Base-by-base conservation (phyloP, 2,888 invertebrate genomes). In the Tenthredo amoena region DNA sequence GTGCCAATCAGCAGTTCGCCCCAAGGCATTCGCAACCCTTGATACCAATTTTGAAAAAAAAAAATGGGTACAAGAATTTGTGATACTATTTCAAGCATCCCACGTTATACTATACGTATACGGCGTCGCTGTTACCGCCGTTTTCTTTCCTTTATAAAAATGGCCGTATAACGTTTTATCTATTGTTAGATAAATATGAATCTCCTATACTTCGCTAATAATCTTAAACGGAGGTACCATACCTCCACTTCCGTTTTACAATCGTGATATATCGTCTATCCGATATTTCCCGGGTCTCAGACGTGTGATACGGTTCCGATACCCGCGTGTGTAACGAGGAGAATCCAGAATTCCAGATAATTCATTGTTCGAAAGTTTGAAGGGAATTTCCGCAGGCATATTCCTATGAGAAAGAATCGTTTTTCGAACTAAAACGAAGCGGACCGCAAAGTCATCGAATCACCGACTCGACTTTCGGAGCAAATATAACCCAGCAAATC, bases 241-340 rank as follows among this genome's bases (percentile, higher is more conserved):
- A 71, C 0, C 5, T 50, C 5, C 34, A 0, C 18, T 40, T 6
- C 74, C 74, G 43, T 18, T 43, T 43, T 74, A 74, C 40, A 43
- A 74, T 74, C 74, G 10, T 43, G 74, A 74, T 40, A 74, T 74
- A 74, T 74, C n/a, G 55, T 55, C 34, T 7, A 68, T 68, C 68
- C 34, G 31, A 34, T 34, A 34, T 34, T 15, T 0, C 31, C 21
- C 10, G 6, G 2, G 3, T 34, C 18, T 4, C 1, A n/a, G 26
- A 26, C 26, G 26, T 18, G 26, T 12, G 34, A 68, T 34, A n/a
- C 34, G 5, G 15, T 34, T 34, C 6, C 58, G 9, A 47, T 47
- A 47, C 47, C 62, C 26, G 10, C 26, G 12, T n/a, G n/a, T n/a
- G n/a, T n/a, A n/a, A 55, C 9, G 21, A 10, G 3, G 9, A 62